Percentiles rank a stretch among this genome's conserved stretches.
phyloP scores from a whole-genome alignment of 2,797 vertebrate species.

The Clarias laeviceps region DNA sequence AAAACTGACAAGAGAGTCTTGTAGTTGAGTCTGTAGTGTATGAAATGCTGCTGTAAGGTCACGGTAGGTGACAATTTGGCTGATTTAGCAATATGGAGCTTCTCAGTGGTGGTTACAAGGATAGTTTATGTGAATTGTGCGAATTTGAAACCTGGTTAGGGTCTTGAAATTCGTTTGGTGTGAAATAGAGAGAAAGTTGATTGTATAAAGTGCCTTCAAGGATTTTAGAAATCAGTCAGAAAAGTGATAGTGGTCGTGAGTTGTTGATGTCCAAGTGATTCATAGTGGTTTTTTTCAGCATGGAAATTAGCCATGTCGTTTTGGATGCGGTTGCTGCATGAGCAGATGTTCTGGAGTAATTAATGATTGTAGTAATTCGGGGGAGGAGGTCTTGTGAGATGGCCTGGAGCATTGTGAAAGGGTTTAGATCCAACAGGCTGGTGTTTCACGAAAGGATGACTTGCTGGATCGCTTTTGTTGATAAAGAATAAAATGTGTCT shows the following conservation, averaged over 20 bases:
- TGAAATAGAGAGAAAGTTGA: not conserved
- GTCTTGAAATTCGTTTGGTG: not conserved
- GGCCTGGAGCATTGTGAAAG: not conserved
- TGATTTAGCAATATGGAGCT: not conserved
- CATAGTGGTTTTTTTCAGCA: not conserved
- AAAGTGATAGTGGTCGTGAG: too few relatives aligned
- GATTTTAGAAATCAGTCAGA: not conserved
- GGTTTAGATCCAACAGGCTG: not conserved
- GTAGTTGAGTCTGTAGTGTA: not conserved
- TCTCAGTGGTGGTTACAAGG: not conserved
- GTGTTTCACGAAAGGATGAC: not conserved
- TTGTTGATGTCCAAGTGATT: not conserved
- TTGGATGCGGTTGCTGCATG: not conserved
- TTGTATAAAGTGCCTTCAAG: not conserved
- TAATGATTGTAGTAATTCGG: not conserved
- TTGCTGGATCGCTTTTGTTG: not conserved
- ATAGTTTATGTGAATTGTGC: not conserved
- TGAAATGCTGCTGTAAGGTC: too few relatives aligned
- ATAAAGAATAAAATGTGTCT: not conserved
- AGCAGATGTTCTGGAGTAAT: not conserved
- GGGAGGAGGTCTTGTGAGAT: not conserved
- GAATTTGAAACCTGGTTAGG: not conserved
- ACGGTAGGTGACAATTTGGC: too few relatives aligned
- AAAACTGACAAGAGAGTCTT: not conserved
- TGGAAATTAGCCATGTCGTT: not conserved